Evolutionary conservation across 2,888 invertebrate species (phyloP).

Genomic region (Augiades crinisus): DNA sequence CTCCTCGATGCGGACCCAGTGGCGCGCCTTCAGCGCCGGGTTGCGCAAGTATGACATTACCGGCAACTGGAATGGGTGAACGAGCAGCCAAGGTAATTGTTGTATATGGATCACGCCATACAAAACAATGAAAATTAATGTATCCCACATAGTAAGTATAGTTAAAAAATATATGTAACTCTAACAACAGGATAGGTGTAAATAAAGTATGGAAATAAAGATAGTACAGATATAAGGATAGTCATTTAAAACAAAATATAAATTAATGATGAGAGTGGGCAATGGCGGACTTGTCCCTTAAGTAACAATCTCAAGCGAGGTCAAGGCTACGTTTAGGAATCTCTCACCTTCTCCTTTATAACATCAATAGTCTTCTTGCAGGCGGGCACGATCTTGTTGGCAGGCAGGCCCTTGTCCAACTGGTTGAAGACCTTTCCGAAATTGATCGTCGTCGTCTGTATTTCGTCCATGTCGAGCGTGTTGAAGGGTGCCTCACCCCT

Average conservation of each 20-base stretch:
- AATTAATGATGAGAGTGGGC: too few species aligned
- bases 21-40: constrained; percentile 88
- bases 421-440: constrained; percentile 86
- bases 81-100: too few species aligned
- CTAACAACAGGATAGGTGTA: too few species aligned
- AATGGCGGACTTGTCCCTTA: too few species aligned
- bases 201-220: too few species aligned
- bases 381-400: constrained; percentile 89
- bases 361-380: constrained; percentile 89
- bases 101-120: too few species aligned
- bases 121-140: too few species aligned
- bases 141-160: too few species aligned
- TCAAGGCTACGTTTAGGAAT: not conserved
- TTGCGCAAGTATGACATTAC: constrained; percentile 91
- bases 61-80: constrained; percentile 84
- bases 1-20: constrained; percentile 92
- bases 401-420: constrained; percentile 91
- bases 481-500: constrained; percentile 81
- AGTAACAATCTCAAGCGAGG: too few species aligned
- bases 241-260: too few species aligned
- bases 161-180: too few species aligned
- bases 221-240: too few species aligned
- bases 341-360: constrained; percentile 87
- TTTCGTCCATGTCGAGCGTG: constrained; percentile 87
- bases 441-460: constrained; percentile 84